Conservation (phyloP, 2,113 vertebrate genomes). For the Atherinomorus stipes region DNA sequence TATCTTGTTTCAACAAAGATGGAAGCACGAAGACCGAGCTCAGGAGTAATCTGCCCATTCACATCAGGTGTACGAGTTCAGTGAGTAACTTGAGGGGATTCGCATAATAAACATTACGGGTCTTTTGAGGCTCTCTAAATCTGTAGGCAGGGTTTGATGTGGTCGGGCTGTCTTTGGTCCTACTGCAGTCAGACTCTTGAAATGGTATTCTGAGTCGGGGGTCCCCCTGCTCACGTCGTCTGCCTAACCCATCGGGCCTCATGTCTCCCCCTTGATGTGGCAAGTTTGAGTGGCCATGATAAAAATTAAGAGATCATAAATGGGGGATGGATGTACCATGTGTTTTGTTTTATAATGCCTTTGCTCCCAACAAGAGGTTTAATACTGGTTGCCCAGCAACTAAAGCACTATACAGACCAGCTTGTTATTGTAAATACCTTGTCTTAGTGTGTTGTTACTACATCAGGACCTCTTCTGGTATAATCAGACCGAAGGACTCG, state of each 20-base stretch:
- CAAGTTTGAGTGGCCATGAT: constrained; percentile 50
- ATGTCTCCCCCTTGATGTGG: constrained; percentile 69
- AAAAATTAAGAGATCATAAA: constrained; percentile 70
- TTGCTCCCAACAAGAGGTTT: constrained; percentile 19
- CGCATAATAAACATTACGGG: constrained; percentile 27
- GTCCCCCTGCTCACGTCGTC: constrained; percentile 17
- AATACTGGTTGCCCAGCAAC: background rate
- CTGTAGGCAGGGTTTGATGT: constrained; percentile 58
- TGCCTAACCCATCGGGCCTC: background rate
- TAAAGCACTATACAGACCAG: rapidly evolving
- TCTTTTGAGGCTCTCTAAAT: constrained; percentile 38
- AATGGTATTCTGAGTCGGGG: constrained; percentile 56
- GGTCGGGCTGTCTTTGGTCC: constrained; percentile 47
- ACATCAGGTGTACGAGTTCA: constrained; percentile 45
- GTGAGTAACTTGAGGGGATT: constrained; percentile 22
- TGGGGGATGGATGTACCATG: constrained; percentile 64
- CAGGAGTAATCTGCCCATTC: no score
- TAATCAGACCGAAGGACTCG: background rate
- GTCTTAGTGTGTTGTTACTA: background rate
- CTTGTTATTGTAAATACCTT: background rate
- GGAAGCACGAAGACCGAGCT: no score
- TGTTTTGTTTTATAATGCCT: constrained; percentile 48
- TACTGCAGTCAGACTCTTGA: constrained; percentile 47
- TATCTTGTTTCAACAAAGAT: no score
- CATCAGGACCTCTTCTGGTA: no score